phyloP scores from a whole-genome alignment of 2,113 vertebrate species.

The Saguinus imperator region DNA sequence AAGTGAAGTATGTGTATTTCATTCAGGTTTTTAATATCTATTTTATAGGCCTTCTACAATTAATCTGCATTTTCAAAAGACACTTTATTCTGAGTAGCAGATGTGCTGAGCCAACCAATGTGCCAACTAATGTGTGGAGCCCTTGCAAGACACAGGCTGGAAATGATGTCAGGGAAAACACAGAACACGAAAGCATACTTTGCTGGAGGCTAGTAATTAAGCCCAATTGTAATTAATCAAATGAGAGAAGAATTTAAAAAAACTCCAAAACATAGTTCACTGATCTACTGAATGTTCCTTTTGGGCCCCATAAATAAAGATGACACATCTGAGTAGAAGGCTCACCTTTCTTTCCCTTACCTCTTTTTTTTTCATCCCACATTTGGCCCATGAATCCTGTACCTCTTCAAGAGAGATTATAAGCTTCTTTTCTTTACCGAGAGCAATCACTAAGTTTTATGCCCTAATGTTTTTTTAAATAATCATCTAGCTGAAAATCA shows the following conservation, averaged over 20 bases:
- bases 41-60: not conserved
- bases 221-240: not conserved
- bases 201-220: constrained; percentile 17
- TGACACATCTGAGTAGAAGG: not conserved
- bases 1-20: not conserved
- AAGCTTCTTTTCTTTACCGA: not conserved
- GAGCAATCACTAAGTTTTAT: not conserved
- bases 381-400: too few relatives aligned
- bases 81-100: not conserved
- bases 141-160: not conserved
- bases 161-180: not conserved
- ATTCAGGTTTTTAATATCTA: not conserved
- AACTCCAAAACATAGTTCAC: not conserved
- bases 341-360: not conserved
- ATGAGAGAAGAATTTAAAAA: not conserved
- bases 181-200: not conserved
- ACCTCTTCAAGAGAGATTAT: not conserved
- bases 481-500: not conserved
- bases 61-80: not conserved
- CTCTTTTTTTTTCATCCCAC: not conserved
- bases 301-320: not conserved
- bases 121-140: too few relatives aligned
- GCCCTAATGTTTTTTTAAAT: not conserved
- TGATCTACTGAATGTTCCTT: not conserved
- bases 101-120: not conserved